phyloP scores from a whole-genome alignment of 1,140 invertebrate genomes.

The Piezodorus guildinii region DNA sequence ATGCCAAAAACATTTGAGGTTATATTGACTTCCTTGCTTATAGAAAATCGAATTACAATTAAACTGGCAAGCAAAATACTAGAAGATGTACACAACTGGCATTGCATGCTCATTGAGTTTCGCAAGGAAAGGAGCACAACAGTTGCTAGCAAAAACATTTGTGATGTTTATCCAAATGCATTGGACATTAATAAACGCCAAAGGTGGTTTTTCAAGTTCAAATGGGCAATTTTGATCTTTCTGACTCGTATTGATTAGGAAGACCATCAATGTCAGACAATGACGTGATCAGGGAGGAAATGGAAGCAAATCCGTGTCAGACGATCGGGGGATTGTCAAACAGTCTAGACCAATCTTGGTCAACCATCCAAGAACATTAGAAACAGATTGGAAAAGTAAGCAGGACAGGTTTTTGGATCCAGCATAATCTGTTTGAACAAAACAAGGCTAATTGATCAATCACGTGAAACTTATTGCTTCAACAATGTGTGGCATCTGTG shows the following conservation, averaged over 20 bases:
- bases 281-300: not conserved
- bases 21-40: no score
- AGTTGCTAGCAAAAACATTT: no score
- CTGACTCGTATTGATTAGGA: not conserved
- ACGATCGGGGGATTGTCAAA: not conserved
- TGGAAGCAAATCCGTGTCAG: not conserved
- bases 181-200: no score
- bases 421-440: not conserved
- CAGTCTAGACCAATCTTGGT: not conserved
- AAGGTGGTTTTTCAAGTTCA: no score
- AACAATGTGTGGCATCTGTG: no score
- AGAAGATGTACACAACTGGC: no score
- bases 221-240: not conserved
- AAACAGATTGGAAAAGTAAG: constrained; percentile 2
- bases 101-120: no score
- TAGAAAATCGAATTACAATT: no score
- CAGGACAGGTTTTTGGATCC: not conserved
- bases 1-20: no score
- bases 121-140: no score
- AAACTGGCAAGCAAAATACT: no score
- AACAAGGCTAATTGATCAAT: not conserved
- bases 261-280: constrained; percentile 3
- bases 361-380: constrained; percentile 1
- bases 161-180: no score
- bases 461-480: not conserved